Percentiles rank a stretch among this genome's conserved stretches.
phyloP scores from a whole-genome alignment of 1,140 invertebrate genomes.

The Tetragonula clypearis region DNA sequence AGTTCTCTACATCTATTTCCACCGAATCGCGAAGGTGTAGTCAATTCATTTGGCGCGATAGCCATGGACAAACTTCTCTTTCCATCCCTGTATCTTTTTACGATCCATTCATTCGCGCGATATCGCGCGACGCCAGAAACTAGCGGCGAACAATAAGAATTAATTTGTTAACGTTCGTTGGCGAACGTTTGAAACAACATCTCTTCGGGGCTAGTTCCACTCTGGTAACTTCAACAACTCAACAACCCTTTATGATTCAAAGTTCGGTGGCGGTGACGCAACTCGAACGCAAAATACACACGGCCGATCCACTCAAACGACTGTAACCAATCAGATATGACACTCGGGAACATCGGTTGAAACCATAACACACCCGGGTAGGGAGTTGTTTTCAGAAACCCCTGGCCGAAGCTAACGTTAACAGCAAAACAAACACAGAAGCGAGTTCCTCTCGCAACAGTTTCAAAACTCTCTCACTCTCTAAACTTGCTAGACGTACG shows the following conservation, averaged over 20 bases:
- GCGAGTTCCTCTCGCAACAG: constrained; percentile 9
- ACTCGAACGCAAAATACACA: constrained; percentile 2
- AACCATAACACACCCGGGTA: background rate
- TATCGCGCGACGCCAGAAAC: no score
- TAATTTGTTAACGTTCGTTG: background rate
- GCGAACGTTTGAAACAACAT: background rate
- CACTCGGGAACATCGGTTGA: background rate
- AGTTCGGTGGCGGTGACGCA: background rate
- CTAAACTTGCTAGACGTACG: constrained; percentile 18
- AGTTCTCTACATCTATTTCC: no score
- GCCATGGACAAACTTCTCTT: no score
- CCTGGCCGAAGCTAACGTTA: constrained; percentile 12
- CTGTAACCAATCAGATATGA: constrained; percentile 20
- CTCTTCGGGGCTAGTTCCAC: background rate
- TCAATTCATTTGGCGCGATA: no score
- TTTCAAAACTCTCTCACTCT: background rate
- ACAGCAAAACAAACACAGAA: constrained; percentile 16
- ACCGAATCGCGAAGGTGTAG: no score
- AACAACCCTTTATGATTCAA: background rate
- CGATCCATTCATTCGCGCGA: no score
- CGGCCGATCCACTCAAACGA: background rate
- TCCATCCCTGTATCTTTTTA: no score
- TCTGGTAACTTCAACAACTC: background rate
- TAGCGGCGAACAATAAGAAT: no score
- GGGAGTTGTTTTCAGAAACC: constrained; percentile 12